Evolutionary conservation across 2,797 vertebrate species (phyloP), one percentile per base, ranked within the genome.

Genomic region (Avahi laniger): DNA sequence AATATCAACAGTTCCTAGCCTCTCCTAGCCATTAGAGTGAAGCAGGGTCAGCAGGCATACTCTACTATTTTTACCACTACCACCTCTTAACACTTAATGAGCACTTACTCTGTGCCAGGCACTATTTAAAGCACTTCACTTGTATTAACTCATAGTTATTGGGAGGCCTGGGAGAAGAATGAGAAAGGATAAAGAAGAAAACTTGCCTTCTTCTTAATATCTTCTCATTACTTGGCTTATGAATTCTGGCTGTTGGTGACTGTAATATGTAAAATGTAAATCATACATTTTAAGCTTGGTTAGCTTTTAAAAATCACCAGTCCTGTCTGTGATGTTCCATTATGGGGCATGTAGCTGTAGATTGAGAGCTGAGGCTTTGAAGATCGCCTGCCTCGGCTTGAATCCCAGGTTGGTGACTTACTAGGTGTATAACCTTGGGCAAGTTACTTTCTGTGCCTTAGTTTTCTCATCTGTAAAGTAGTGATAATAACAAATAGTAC

Each of bases 391-490:
- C 41, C 59, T 73, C 48, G 86, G 46, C 50, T 95, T 93, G 79
- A 88, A 57, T 83, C 61, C 83, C 35, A 83, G 30, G 38, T 96
- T 89, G 59, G 15, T 88, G 38, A 89, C 72, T 96, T 81, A 35
- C 4, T 93, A 52, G 41, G 41, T 93, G 13, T 93, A 35, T 80
- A 81, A 50, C 52, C 6, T 80, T 75, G 33, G 72, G 3, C 26
- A 54, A n/a, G 48, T 95, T 94, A 81, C 7, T 88, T 15, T 92
- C 67, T 88, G 14, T 46, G 22, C 38, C 84, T 93, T 76, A 67
- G 93, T 95, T 93, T 96, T 85, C 67, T 76, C 35, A 78, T 95
- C 48, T 85, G 30, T 91, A 48, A 85, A 94, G 65, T 93, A 57
- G 28, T 94, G 8, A 90, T 70, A 48, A 67, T 72, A 67, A 38